Evolutionary conservation across 2,113 vertebrate genomes (phyloP).

Genomic region (Rhinolophus ferrumequinum): DNA sequence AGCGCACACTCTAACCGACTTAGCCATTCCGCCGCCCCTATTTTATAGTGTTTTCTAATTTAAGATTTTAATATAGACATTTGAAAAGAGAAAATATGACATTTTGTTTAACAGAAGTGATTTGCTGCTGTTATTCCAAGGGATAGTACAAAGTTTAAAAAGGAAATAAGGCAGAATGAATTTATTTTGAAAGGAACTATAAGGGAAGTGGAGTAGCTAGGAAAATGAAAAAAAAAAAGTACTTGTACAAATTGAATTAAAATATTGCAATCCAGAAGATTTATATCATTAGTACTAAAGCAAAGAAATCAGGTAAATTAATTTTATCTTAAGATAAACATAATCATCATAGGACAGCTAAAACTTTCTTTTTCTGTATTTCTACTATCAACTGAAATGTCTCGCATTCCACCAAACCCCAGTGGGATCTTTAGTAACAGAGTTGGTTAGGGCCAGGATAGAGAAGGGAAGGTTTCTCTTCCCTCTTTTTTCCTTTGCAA

Average conservation of each 20-base stretch:
- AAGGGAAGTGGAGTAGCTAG: constrained; percentile 36
- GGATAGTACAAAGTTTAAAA: constrained; percentile 16
- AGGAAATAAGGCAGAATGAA: neutral
- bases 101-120: constrained; percentile 9
- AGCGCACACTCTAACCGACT: too few relatives aligned
- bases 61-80: constrained; percentile 37
- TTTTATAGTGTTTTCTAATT: constrained; percentile 12
- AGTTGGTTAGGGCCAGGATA: neutral
- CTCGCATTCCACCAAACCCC: neutral
- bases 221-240: neutral
- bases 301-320: constrained; percentile 22
- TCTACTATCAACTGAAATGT: neutral
- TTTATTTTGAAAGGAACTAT: constrained; percentile 39
- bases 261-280: neutral
- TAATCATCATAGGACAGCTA: neutral
- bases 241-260: neutral
- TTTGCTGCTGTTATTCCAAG: neutral
- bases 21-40: neutral
- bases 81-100: constrained; percentile 46
- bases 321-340: constrained; percentile 15
- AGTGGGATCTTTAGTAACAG: neutral
- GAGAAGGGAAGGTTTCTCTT: neutral
- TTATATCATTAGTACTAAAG: neutral
- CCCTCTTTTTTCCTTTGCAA: neutral
- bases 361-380: neutral